Conservation (phyloP, 2,797 vertebrate species). For the Enteromius trimaculatus region DNA sequence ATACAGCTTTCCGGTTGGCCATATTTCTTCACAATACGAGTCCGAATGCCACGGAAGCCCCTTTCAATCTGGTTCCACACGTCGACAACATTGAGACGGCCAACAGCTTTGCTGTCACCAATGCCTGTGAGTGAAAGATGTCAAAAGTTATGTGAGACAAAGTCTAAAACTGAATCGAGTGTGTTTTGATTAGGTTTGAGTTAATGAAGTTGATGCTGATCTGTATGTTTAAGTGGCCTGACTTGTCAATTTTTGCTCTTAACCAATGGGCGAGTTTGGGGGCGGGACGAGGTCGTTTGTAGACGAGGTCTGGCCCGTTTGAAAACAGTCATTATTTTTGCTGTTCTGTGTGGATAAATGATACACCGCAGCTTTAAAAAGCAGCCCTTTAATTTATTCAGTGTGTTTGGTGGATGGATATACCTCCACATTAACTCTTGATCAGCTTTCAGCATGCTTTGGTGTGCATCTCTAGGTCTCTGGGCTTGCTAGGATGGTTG, state of each 20-base stretch:
- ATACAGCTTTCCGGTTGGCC: slow-evolving; percentile 95
- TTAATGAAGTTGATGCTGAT: not conserved
- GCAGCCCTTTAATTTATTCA: no score
- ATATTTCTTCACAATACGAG: slow-evolving; percentile 99
- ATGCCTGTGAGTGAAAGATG: slow-evolving; percentile 92
- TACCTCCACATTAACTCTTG: not conserved
- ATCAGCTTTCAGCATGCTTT: not conserved
- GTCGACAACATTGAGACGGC: slow-evolving; percentile 99
- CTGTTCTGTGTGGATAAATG: not conserved
- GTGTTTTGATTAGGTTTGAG: not conserved
- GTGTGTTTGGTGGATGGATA: not conserved
- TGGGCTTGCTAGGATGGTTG: no score
- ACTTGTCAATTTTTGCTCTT: not conserved
- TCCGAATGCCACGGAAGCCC: slow-evolving; percentile 95
- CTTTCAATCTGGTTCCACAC: slow-evolving; percentile 97
- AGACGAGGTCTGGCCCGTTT: not conserved
- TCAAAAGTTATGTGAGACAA: not conserved
- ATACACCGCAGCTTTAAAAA: not conserved
- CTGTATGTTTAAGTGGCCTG: not conserved
- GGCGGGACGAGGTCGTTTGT: not conserved
- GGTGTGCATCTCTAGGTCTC: not conserved
- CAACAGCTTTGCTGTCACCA: slow-evolving; percentile 98
- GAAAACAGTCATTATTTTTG: not conserved
- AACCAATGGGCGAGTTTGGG: not conserved
- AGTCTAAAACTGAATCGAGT: slow-evolving; percentile 4